Evolutionary conservation across 2,888 invertebrate species (phyloP).

Genomic region (Drosophila mulleri): DNA sequence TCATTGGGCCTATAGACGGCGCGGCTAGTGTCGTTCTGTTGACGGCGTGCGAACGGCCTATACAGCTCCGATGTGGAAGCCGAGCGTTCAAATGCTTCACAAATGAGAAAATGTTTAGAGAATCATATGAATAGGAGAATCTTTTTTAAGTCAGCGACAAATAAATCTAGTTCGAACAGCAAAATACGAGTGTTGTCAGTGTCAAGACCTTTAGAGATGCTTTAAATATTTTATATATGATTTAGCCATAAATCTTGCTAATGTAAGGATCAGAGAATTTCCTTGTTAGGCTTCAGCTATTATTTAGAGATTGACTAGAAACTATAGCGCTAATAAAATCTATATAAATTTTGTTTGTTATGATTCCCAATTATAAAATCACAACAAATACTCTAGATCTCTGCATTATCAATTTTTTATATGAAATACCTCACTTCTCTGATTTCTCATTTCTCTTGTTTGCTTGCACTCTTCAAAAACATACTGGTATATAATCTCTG

Average conservation of each 20-base stretch:
- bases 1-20: conserved; percentile 88
- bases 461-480: too few species aligned
- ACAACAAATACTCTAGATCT: too few species aligned
- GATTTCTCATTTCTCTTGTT: too few species aligned
- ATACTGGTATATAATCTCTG: too few species aligned
- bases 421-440: too few species aligned
- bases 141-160: neutral
- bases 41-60: conserved; percentile 78
- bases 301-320: too few species aligned
- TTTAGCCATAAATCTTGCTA: neutral
- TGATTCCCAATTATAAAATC: too few species aligned
- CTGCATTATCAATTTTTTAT: too few species aligned
- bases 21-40: conserved; percentile 85
- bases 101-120: conserved; percentile 6
- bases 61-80: conserved; percentile 82
- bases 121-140: conserved; percentile 5
- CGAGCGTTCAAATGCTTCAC: conserved; percentile 83
- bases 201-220: conserved; percentile 1
- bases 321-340: too few species aligned
- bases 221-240: neutral
- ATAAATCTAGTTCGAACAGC: conserved; percentile 17
- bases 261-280: neutral
- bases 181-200: conserved; percentile 24
- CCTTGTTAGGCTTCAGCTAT: neutral
- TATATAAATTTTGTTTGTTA: too few species aligned